Evolutionary conservation across 1,140 invertebrate genomes (phyloP), one percentile per base, ranked within the genome.

Genomic region (Drosophila sp.): DNA sequence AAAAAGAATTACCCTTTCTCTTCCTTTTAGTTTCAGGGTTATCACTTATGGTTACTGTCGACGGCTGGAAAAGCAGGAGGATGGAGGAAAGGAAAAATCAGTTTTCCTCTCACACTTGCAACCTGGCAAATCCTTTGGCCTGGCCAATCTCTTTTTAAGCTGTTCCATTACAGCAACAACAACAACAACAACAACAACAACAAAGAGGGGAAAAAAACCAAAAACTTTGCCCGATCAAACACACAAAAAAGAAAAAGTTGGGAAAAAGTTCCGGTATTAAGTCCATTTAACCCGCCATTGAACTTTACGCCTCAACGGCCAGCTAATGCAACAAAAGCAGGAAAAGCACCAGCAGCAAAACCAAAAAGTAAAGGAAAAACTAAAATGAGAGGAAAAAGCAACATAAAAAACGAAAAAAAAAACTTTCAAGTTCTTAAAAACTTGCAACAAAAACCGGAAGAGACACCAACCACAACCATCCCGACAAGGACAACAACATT

Each of bases 251-350:
- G 29, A 6, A 30, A 69, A 87, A 86, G 76, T 83, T 87, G 60
- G 79, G 66, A 44, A 86, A 86, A 86, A 86, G 72, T 87, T 86
- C 54, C 72, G 76, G 76, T 86, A 86, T 86, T 86, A 86, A 86
- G 83, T 86, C 84, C 84, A 89, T 89, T 89, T 89, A 89, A 89
- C 84, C 84, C 84, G 84, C 84, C 84, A 89, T 89, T 89, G 84
- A 89, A 89, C 84, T 89, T 89, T 89, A 89, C 84, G 84, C 77
- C 84, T 89, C 80, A 89, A 84, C 78, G 77, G 75, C 57, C 71
- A 80, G 41, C 80, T 69, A 80, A 80, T 73, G 73, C 79, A 77
- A 87, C 72, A 77, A 83, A 73, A 74, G 57, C 65, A 40, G 25
- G 23, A 60, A 6, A 17, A 38, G 27, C 56, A 33, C 11, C 55